A percentile compares a stretch with the other conserved stretches of the same genome.
Evolutionary conservation across 2,888 invertebrate species (phyloP).

Genomic region (Archips crataeganus): DNA sequence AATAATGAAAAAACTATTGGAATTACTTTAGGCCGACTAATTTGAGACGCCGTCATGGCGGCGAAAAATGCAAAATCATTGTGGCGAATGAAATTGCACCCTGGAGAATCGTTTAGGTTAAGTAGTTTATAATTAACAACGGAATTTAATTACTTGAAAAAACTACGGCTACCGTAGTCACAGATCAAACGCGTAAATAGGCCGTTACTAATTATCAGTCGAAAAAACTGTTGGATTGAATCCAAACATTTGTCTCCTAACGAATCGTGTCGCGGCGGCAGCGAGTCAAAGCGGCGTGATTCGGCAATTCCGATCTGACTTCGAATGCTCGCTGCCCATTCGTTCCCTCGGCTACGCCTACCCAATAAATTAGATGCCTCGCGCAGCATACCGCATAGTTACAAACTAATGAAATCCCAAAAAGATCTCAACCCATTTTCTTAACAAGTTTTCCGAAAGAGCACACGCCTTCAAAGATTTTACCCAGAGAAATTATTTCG

Average conservation of each 20-base stretch:
- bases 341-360: conserved; percentile 84
- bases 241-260: conserved; percentile 85
- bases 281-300: conserved; percentile 81
- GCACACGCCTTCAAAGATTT: conserved; percentile 85
- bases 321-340: conserved; percentile 83
- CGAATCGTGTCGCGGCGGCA: conserved; percentile 83
- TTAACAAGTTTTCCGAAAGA: conserved; percentile 85
- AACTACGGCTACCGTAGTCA: conserved; percentile 68
- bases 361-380: conserved; percentile 84
- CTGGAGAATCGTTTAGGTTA: conserved; percentile 55
- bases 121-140: conserved; percentile 66
- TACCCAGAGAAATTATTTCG: conserved; percentile 82
- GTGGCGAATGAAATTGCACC: conserved; percentile 46
- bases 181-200: conserved; percentile 72
- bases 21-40: conserved; percentile 2
- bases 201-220: conserved; percentile 77
- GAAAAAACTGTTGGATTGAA: conserved; percentile 81
- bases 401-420: conserved; percentile 83
- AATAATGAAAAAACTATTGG: background rate
- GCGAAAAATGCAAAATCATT: conserved; percentile 41
- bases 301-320: conserved; percentile 80
- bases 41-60: conserved; percentile 16
- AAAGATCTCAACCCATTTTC: conserved; percentile 86
- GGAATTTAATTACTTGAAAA: conserved; percentile 73
- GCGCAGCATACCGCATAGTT: conserved; percentile 82